Base-by-base conservation (phyloP, 2,113 vertebrate species). In the Phalacrocorax brasilianus region DNA sequence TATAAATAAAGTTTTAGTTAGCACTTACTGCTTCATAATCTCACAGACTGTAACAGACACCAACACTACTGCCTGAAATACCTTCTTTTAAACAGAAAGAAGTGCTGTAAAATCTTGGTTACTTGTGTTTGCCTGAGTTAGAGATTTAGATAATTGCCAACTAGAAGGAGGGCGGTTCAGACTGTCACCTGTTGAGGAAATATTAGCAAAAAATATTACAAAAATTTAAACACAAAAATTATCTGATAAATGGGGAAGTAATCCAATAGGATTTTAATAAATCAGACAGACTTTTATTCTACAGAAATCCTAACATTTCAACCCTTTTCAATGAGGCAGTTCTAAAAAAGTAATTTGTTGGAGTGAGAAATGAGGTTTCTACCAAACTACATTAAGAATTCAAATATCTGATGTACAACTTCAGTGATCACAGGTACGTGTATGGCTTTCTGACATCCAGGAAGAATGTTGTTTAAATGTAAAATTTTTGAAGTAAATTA, bases 1-100 rank as follows among this genome's bases (percentile, higher is more conserved):
- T 42, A 78, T 81, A 95, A 93, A 91, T 82, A 96, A 95, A 76
- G 27, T 33, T 91, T 88, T 95, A 95, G 96, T 93, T 95, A 85
- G 40, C 79, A 93, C 59, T 95, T 85, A 45, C 63, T 74, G 12
- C 83, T 93, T 88, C 77, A 55, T 86, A 71, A 80, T 89, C 76
- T 88, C 77, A 91, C 59, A 91, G 55, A 19, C 42, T 93, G 63
- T 71, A 92, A 93, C 74, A 70, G 79, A 92, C 77, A 86, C 70
- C 58, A 91, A 84, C 24, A 24, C 49, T 85, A 95, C 38, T 4
- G 2, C 63, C 75, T 80, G 59, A 96, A 97, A 93, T 81, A 76
- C 30, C 52, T 89, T 56, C 30, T 88, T 93, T 89, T 63, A 75
- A 82, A 72, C 21, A 82, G 71, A 87, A 91, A 82, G 12, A 89